Percentiles rank a stretch among this genome's conserved stretches.
Evolutionary conservation across 2,797 vertebrate species (phyloP).

Genomic region (Pseudomugil tenellus): DNA sequence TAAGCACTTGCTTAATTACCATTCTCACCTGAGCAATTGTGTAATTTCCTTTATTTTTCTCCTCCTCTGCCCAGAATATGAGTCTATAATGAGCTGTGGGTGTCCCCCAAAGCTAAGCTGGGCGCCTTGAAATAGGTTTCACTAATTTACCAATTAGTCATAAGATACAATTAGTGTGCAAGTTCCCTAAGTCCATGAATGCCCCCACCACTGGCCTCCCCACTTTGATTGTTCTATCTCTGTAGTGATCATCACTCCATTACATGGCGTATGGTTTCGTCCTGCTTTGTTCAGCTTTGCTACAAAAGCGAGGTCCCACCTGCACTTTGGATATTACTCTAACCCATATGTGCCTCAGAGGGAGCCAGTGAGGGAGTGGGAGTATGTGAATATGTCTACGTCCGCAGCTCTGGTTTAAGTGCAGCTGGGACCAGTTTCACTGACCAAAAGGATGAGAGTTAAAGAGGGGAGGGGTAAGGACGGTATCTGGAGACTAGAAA

Average conservation of each 20-base stretch:
- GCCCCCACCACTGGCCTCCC: constrained; percentile 72
- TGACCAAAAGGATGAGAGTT: constrained; percentile 76
- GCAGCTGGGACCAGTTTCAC: constrained; percentile 79
- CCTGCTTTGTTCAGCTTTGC: constrained; percentile 63
- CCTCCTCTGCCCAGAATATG: constrained; percentile 84
- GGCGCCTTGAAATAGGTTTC: constrained; percentile 83
- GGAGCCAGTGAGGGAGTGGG: constrained; percentile 70
- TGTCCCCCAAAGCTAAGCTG: constrained; percentile 83
- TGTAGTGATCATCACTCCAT: constrained; percentile 82
- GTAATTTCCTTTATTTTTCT: constrained; percentile 84
- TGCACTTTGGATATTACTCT: constrained; percentile 82
- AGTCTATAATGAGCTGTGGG: constrained; percentile 85
- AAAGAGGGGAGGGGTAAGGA: constrained; percentile 19
- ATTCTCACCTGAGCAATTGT: constrained; percentile 87
- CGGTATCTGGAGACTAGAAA: constrained; percentile 69
- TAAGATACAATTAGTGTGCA: constrained; percentile 85
- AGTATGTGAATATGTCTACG: constrained; percentile 83
- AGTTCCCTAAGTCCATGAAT: constrained; percentile 76
- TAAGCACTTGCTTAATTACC: constrained; percentile 86
- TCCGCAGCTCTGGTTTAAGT: constrained; percentile 82
- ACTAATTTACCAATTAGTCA: constrained; percentile 90
- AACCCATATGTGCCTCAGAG: constrained; percentile 71
- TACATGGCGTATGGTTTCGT: constrained; percentile 69
- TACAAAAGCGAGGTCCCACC: constrained; percentile 79
- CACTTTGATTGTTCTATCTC: constrained; percentile 80